A percentile compares a stretch with the other conserved stretches of the same genome.
These are phyloP conservation scores for Nannobrachium achirus DNA, from an alignment of 2,113 vertebrate genomes.

Conservation along the genomic window DNA sequence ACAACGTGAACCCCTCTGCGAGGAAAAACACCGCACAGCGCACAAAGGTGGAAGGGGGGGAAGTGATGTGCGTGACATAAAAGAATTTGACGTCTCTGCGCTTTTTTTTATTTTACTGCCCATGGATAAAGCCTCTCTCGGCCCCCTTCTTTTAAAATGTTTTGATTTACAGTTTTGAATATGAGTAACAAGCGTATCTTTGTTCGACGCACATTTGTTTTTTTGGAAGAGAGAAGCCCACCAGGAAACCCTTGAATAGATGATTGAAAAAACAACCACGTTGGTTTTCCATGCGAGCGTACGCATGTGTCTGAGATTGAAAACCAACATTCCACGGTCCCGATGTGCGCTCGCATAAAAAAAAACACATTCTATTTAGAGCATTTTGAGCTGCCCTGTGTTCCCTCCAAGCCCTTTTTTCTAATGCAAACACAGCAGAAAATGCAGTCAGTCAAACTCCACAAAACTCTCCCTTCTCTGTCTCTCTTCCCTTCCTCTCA, in stretches of 20 bases:
- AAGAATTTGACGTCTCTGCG: constrained; percentile 34
- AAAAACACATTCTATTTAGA: constrained; percentile 70
- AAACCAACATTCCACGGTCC: constrained; percentile 81
- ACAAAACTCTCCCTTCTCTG: constrained; percentile 38
- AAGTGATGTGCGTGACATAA: constrained; percentile 32
- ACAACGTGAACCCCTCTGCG: background rate
- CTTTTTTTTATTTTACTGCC: constrained; percentile 38
- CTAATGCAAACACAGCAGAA: constrained; percentile 79
- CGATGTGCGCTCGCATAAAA: constrained; percentile 73
- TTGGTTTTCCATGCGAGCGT: constrained; percentile 76
- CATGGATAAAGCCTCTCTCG: constrained; percentile 44
- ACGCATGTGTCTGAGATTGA: constrained; percentile 79
- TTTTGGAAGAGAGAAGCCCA: constrained; percentile 69
- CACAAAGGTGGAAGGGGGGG: constrained; percentile 23
- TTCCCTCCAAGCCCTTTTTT: constrained; percentile 71
- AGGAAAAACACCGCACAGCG: background rate
- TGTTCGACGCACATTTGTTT: constrained; percentile 70
- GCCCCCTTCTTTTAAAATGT: constrained; percentile 43
- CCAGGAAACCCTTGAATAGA: constrained; percentile 75
- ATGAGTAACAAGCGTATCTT: constrained; percentile 67
- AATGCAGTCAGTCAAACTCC: constrained; percentile 58
- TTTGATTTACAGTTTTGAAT: constrained; percentile 63
- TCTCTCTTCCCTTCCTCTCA: constrained; percentile 56
- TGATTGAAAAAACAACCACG: constrained; percentile 76
- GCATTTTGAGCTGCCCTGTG: constrained; percentile 72